Conservation (phyloP, 2,113 vertebrate genomes). For the Apus apus region DNA sequence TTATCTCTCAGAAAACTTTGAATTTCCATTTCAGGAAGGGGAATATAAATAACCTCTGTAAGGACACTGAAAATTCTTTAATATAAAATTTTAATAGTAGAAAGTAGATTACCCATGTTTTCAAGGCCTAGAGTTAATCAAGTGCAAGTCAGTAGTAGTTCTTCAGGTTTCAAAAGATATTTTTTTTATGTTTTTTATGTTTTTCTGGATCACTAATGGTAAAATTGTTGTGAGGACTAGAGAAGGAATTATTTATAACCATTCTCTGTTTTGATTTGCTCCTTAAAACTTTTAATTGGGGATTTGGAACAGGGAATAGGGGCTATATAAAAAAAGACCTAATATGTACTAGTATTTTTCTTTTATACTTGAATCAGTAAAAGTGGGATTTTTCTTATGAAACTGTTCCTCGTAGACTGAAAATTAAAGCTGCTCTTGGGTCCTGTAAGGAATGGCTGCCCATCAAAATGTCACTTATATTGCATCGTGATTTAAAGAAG, state of each 20-base stretch:
- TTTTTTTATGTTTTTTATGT: neutral
- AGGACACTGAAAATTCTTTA: neutral
- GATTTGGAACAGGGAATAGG: neutral
- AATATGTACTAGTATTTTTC: neutral
- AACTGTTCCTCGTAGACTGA: neutral
- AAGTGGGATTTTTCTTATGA: neutral
- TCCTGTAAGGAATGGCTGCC: neutral
- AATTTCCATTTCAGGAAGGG: conserved; percentile 40
- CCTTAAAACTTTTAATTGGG: neutral
- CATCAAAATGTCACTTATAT: neutral
- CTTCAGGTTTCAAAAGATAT: neutral
- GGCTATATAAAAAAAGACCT: neutral
- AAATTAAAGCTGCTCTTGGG: neutral
- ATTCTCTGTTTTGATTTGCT: neutral
- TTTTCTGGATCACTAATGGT: neutral
- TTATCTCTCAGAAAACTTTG: conserved; percentile 14
- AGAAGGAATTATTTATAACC: neutral
- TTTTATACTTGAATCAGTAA: neutral
- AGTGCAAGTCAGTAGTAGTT: neutral
- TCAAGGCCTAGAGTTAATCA: neutral
- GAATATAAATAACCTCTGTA: conserved; percentile 9
- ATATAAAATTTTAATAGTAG: neutral
- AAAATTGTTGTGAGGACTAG: neutral
- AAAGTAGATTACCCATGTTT: neutral
- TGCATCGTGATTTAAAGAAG: neutral